A percentile compares a stretch with the other conserved stretches of the same genome.
These are phyloP conservation scores for Hemibagrus wyckioides DNA, from an alignment of 2,113 vertebrate genomes.

Conservation along the genomic window DNA sequence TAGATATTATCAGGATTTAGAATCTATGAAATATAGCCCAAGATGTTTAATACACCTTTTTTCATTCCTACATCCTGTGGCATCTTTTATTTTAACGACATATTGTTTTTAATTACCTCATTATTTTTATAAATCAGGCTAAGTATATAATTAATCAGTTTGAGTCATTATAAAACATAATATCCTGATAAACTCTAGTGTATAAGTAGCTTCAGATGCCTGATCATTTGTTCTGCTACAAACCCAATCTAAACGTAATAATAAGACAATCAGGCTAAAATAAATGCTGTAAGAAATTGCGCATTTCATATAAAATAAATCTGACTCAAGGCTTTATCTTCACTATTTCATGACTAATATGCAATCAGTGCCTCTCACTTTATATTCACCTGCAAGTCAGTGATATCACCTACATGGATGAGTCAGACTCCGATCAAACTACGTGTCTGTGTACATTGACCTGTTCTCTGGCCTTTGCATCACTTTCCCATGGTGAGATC, in stretches of 20 bases:
- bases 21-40: not conserved
- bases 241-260: not conserved
- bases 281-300: not conserved
- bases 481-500: not conserved
- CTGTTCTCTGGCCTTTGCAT: not conserved
- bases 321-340: not conserved
- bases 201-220: not conserved
- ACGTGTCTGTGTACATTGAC: slow-evolving; percentile 30
- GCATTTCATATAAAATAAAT: not conserved
- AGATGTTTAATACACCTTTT: not conserved
- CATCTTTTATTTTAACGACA: not conserved
- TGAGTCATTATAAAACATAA: not conserved
- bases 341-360: not conserved
- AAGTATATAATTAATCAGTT: not conserved
- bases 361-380: not conserved
- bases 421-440: not conserved
- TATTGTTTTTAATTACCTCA: not conserved
- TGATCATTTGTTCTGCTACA: not conserved
- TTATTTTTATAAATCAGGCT: not conserved
- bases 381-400: not conserved
- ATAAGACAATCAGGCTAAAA: not conserved
- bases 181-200: not conserved
- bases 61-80: not conserved
- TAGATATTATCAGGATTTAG: not conserved
- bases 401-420: not conserved